phyloP scores from a whole-genome alignment of 2,113 vertebrate genomes.

The Sinocyclocheilus maitianheensis region DNA sequence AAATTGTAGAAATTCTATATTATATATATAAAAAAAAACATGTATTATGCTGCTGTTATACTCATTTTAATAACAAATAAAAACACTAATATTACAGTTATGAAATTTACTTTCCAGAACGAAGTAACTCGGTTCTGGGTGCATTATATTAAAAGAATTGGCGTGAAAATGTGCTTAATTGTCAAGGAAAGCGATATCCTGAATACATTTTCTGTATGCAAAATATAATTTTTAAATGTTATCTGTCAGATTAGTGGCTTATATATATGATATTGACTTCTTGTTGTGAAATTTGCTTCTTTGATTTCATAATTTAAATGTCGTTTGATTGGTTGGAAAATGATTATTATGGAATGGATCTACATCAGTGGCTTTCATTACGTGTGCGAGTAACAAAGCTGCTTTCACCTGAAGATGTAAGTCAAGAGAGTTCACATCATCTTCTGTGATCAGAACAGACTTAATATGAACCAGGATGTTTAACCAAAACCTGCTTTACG shows the following conservation, averaged over 20 bases:
- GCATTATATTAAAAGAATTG: neutral
- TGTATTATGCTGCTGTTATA: neutral
- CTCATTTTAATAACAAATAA: neutral
- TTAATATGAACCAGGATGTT: conserved; percentile 11
- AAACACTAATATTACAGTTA: neutral
- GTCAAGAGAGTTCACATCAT: neutral
- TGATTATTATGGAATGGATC: neutral
- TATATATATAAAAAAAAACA: neutral
- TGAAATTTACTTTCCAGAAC: neutral
- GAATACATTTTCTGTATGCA: neutral
- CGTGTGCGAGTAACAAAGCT: neutral
- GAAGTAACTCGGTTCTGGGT: neutral
- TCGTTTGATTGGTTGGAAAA: neutral
- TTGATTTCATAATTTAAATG: neutral
- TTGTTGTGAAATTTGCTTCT: neutral
- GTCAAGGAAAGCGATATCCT: neutral
- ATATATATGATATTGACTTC: neutral
- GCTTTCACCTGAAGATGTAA: neutral
- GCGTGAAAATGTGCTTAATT: neutral
- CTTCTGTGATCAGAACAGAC: neutral
- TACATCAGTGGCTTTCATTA: neutral
- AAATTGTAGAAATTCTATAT: neutral
- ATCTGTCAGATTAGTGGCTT: neutral
- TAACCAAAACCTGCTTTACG: neutral
- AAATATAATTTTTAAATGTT: neutral